Percentiles rank a stretch among this genome's conserved stretches.
Evolutionary conservation across 2,113 vertebrate species (phyloP).

Genomic region (Gila orcuttii): DNA sequence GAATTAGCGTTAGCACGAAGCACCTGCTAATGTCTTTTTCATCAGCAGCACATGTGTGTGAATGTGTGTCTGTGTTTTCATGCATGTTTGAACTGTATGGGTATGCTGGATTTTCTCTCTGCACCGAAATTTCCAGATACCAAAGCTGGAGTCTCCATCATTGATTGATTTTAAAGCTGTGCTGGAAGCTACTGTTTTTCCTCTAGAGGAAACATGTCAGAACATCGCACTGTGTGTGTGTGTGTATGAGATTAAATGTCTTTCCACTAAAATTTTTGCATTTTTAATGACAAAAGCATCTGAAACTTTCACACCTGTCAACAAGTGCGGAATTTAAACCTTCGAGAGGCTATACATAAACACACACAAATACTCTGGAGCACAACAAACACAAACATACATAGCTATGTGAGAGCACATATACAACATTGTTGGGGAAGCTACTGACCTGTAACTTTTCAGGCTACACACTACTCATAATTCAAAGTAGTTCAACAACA

Average conservation of each 20-base stretch:
- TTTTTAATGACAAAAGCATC: constrained; percentile 39
- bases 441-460: background rate
- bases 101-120: constrained; percentile 16
- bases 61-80: background rate
- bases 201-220: constrained; percentile 21
- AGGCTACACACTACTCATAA: background rate
- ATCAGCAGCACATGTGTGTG: background rate
- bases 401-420: background rate
- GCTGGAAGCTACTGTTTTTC: constrained; percentile 43
- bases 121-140: constrained; percentile 18
- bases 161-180: constrained; percentile 42
- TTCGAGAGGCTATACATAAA: constrained; percentile 7
- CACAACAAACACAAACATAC: constrained; percentile 21
- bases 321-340: constrained; percentile 20
- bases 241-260: constrained; percentile 8
- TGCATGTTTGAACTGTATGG: constrained; percentile 11
- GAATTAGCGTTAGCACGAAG: background rate
- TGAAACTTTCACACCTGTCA: constrained; percentile 33
- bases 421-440: background rate
- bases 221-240: background rate
- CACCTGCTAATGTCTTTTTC: constrained; percentile 31
- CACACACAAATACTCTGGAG: constrained; percentile 14
- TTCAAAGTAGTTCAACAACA: background rate
- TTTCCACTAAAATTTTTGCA: constrained; percentile 16
- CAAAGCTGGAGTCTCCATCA: constrained; percentile 34